A percentile compares a stretch with the other conserved stretches of the same genome.
These are phyloP conservation scores for Ploceus nigricollis DNA, from an alignment of 2,113 vertebrate species.

Conservation along the genomic window DNA sequence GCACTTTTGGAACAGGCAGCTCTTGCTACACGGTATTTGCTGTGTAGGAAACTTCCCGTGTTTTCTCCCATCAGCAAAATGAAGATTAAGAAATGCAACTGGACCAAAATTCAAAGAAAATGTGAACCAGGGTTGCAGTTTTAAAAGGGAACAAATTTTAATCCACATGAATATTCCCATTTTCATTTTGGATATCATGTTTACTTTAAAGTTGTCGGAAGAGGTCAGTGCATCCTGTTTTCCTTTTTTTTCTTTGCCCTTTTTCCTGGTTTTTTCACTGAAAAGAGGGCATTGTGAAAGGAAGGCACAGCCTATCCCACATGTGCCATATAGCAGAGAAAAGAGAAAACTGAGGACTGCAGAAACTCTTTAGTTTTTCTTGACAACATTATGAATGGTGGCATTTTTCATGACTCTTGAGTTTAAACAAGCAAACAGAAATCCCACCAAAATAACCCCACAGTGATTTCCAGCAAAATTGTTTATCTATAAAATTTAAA, in stretches of 20 bases:
- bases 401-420: background rate
- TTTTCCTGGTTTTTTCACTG: background rate
- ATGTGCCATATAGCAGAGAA: rapidly evolving
- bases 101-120: background rate
- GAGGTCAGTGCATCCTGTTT: background rate
- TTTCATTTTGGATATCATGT: background rate
- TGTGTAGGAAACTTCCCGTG: background rate
- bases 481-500: background rate
- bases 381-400: background rate
- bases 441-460: background rate
- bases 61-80: background rate
- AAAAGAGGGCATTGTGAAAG: background rate
- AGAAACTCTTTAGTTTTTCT: background rate
- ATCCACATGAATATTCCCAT: background rate
- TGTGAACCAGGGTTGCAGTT: background rate
- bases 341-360: background rate
- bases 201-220: background rate
- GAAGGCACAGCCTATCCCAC: background rate
- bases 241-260: background rate
- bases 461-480: background rate
- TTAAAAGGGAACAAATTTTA: background rate
- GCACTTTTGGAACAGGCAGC: background rate
- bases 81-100: background rate
- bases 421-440: background rate
- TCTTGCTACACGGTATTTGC: background rate